A percentile compares a stretch with the other conserved stretches of the same genome.
Evolutionary conservation across 2,113 vertebrate species (phyloP).

Genomic region (Mus spicilegus): DNA sequence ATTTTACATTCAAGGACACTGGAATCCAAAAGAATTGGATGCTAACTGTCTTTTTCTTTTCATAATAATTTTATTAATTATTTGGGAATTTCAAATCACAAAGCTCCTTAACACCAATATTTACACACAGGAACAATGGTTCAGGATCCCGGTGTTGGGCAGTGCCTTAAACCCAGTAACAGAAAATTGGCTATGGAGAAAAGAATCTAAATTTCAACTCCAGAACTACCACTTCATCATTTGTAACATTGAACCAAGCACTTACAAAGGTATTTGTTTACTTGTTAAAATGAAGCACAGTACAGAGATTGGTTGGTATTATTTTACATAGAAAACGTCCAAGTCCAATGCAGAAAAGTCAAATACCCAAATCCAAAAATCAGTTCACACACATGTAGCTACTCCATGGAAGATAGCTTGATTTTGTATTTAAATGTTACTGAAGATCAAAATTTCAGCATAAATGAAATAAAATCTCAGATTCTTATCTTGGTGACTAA

Average conservation of each 20-base stretch:
- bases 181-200: not conserved
- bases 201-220: not conserved
- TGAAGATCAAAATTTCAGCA: not conserved
- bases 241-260: constrained; percentile 9
- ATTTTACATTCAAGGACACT: not conserved
- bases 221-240: not conserved
- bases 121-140: not conserved
- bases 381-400: not conserved
- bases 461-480: constrained; percentile 24
- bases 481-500: not conserved
- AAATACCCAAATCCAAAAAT: not conserved
- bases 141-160: not conserved
- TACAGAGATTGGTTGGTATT: not conserved
- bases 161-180: not conserved
- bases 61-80: not conserved
- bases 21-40: not conserved
- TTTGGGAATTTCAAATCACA: not conserved
- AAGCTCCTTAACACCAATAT: not conserved
- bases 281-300: constrained; percentile 28
- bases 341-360: not conserved
- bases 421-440: constrained; percentile 43
- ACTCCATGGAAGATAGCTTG: not conserved
- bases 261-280: not conserved
- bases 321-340: not conserved
- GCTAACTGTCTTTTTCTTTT: not conserved